Evolutionary conservation across 2,888 invertebrate species (phyloP).

Genomic region (Trichacis sp.): DNA sequence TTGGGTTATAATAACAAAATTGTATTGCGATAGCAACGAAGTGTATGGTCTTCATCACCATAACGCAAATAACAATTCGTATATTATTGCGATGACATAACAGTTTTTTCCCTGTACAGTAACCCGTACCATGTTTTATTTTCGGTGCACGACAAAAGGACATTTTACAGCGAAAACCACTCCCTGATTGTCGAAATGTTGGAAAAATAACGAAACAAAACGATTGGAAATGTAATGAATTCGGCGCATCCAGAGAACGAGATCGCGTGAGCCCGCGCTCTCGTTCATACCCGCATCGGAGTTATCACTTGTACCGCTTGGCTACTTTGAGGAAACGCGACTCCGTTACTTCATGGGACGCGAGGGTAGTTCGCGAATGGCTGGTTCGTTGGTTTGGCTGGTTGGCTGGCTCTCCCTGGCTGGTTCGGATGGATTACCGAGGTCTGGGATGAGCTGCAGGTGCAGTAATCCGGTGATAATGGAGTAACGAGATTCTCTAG

Average conservation of each 20-base stretch:
- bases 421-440: constrained; percentile 49
- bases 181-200: constrained; percentile 19
- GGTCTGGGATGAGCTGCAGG: constrained; percentile 53
- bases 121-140: too few relatives aligned
- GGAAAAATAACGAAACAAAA: constrained; percentile 19
- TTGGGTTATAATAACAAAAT: too few relatives aligned
- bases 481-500: constrained; percentile 63
- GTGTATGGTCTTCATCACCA: too few relatives aligned
- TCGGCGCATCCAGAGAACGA: background rate
- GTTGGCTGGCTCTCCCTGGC: constrained; percentile 20
- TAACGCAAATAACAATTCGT: too few relatives aligned
- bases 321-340: constrained; percentile 47
- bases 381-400: constrained; percentile 22
- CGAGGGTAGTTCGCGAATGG: background rate
- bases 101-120: too few relatives aligned
- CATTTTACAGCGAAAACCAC: constrained; percentile 16
- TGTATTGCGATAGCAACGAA: too few relatives aligned
- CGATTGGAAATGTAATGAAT: constrained; percentile 4
- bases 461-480: constrained; percentile 65
- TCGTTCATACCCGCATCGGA: constrained; percentile 17
- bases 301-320: constrained; percentile 12
- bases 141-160: too few relatives aligned
- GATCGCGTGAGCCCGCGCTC: constrained; percentile 7
- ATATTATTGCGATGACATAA: too few relatives aligned
- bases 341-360: constrained; percentile 44